Percentiles rank a stretch among this genome's conserved stretches.
phyloP scores from a whole-genome alignment of 2,888 invertebrate species.

The Athalia circularis region DNA sequence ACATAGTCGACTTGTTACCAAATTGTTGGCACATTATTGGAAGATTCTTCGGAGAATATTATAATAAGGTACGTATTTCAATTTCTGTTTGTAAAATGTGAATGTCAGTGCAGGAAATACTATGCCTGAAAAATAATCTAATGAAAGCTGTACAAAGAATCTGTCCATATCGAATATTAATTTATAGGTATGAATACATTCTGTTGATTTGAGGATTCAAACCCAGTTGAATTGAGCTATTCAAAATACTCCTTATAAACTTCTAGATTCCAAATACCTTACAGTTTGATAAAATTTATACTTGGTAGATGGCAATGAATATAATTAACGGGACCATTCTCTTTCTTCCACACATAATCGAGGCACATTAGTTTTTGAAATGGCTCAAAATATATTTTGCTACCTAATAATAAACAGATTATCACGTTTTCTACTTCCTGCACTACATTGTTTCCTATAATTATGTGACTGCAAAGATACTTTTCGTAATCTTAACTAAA shows the following conservation, averaged over 20 bases:
- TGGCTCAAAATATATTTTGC: constrained; percentile 32
- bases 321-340: constrained; percentile 14
- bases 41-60: constrained; percentile 41
- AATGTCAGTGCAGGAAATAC: constrained; percentile 37
- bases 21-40: constrained; percentile 45
- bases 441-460: constrained; percentile 18
- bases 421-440: constrained; percentile 38
- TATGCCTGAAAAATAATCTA: background rate
- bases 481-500: background rate
- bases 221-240: background rate
- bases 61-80: constrained; percentile 17
- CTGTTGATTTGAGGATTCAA: background rate
- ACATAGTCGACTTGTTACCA: constrained; percentile 16
- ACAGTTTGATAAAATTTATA: constrained; percentile 15
- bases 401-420: constrained; percentile 12
- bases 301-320: constrained; percentile 21
- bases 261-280: constrained; percentile 7
- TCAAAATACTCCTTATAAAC: constrained; percentile 16
- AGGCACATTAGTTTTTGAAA: constrained; percentile 30
- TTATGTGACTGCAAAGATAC: background rate
- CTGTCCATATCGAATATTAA: background rate
- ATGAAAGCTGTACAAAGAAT: background rate
- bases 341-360: constrained; percentile 6
- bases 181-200: background rate
- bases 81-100: background rate